Conservation (phyloP, 2,797 vertebrate species). For the Rhynchotus rufescens region DNA sequence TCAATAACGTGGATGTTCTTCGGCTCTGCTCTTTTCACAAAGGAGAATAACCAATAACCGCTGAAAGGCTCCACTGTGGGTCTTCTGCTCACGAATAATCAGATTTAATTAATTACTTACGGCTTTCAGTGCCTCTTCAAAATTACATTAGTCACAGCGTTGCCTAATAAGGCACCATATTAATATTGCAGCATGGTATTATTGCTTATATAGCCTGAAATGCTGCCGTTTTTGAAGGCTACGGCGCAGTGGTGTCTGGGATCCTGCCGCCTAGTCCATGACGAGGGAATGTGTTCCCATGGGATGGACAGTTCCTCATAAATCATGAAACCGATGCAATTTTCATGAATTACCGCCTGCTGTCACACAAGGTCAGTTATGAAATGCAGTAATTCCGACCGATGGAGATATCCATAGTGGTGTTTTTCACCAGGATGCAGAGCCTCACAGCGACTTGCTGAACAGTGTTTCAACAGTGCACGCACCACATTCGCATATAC, state of each 20-base stretch:
- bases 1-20: neutral
- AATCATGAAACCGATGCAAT: conserved; percentile 20
- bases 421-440: neutral
- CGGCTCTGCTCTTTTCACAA: neutral
- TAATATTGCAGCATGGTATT: neutral
- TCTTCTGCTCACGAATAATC: neutral
- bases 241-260: neutral
- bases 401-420: neutral
- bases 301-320: neutral
- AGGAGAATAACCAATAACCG: neutral
- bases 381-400: neutral
- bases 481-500: neutral
- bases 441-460: neutral
- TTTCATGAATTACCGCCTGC: neutral
- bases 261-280: neutral
- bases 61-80: neutral
- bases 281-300: neutral
- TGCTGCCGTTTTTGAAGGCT: neutral
- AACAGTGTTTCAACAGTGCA: rapidly evolving
- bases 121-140: neutral
- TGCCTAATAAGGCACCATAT: neutral
- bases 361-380: neutral
- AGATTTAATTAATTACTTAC: neutral
- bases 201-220: neutral
- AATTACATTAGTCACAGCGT: neutral